phyloP scores from a whole-genome alignment of 2,888 invertebrate genomes.

The Lottia gigantea region DNA sequence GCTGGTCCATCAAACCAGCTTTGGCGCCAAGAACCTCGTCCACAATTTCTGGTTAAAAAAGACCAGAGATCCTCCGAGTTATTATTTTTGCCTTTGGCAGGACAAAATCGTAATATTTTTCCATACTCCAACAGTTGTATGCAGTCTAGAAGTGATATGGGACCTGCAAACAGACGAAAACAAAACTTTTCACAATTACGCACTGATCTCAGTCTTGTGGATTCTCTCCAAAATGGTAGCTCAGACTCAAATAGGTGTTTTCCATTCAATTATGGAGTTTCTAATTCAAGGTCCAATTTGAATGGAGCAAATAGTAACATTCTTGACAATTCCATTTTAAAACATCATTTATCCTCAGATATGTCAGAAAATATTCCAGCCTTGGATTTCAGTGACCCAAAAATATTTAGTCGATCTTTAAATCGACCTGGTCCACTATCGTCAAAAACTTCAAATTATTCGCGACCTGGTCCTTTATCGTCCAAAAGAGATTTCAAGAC shows the following conservation, averaged over 20 bases:
- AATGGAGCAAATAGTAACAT: not conserved
- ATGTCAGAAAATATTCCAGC: not conserved
- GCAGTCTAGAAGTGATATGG: conserved; percentile 27
- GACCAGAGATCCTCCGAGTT: conserved; percentile 26
- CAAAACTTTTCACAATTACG: conserved; percentile 18
- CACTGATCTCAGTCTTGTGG: not conserved
- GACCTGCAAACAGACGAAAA: conserved; percentile 30
- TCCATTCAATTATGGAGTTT: not conserved
- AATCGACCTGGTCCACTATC: not conserved
- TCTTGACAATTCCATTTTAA: not conserved
- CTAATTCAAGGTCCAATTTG: not conserved
- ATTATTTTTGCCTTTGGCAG: conserved; percentile 26
- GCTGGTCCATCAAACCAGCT: not conserved
- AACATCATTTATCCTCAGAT: not conserved
- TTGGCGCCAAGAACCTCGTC: conserved; percentile 3
- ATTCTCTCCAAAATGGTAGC: not conserved
- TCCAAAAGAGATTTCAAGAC: not conserved
- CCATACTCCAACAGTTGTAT: conserved; percentile 15
- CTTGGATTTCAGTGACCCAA: not conserved
- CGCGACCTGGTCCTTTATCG: not conserved
- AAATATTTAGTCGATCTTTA: not conserved
- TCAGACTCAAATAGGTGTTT: not conserved
- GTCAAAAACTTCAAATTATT: not conserved
- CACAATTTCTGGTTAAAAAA: conserved; percentile 27
- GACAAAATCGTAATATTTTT: conserved; percentile 24